These are phyloP conservation scores for Chalcosyrphus nemorum DNA, from an alignment of 2,888 invertebrate species.

Conservation along the genomic window DNA sequence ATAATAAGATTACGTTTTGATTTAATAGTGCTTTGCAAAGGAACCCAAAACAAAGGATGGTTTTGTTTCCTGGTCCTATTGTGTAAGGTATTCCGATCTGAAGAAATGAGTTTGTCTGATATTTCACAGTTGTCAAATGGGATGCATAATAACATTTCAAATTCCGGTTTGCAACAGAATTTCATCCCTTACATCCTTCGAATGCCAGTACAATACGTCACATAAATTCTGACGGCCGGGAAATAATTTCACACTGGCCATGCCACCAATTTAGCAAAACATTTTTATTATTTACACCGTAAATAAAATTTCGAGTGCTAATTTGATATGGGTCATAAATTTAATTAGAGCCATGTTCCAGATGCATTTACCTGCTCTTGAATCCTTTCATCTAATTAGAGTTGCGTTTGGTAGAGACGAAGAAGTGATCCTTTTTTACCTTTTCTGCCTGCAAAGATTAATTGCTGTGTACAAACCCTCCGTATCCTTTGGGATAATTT, in stretches of 20 bases:
- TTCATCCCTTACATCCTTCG: too few species aligned
- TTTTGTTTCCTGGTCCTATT: conserved; percentile 19
- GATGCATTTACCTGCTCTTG: not conserved
- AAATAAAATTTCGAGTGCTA: conserved; percentile 20
- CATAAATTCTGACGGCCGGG: too few species aligned
- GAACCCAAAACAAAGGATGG: conserved; percentile 33
- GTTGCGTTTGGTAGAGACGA: not conserved
- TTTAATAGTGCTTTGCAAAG: not conserved
- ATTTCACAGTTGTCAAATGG: too few species aligned
- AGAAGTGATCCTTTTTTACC: not conserved
- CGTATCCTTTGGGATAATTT: not conserved
- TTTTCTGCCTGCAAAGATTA: not conserved
- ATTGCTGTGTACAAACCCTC: not conserved
- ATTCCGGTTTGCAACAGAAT: too few species aligned
- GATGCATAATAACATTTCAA: too few species aligned
- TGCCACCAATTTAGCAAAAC: conserved; percentile 3
- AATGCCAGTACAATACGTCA: too few species aligned
- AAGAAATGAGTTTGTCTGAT: too few species aligned
- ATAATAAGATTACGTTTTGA: conserved; percentile 57
- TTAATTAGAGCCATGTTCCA: conserved; percentile 21
- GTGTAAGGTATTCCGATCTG: not conserved
- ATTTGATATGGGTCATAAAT: conserved; percentile 33
- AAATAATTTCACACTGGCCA: not conserved
- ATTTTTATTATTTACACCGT: conserved; percentile 1
- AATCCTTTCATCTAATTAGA: conserved; percentile 8